Base-by-base conservation (phyloP, 2,113 vertebrate genomes). In the Lamprotornis superbus region DNA sequence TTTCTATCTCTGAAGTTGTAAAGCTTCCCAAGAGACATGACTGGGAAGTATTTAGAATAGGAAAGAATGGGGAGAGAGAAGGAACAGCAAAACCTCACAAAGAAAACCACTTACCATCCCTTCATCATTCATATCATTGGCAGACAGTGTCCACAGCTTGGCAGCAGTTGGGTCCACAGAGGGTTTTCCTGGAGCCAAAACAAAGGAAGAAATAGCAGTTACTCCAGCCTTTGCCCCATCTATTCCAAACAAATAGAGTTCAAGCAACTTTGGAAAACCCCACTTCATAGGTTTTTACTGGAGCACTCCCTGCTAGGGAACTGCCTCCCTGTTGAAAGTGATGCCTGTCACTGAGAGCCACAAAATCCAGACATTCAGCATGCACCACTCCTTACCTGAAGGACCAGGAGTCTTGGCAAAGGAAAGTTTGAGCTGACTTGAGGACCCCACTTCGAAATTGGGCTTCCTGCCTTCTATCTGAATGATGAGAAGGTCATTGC, bases 381-480 rank as follows among this genome's bases (percentile, higher is more conserved):
- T 0, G 0, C 28, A 44, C 23, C 30, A 24, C 27, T 67, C 39
- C 90, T 95, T 77, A 98, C 98, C 89, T 89, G 98, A 95, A 74
- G 95, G 83, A 30, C 96, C 19, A 2, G 97, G 39, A 74, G 98
- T 99, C 92, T 98, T 99, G 69, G 96, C 97, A 65, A 98, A 98
- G 4, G 98, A 98, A 86, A 99, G 98, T 77, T 98, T 99, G 47
- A 99, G 98, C 83, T 98, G 99, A 69, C 97, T 98, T 17, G 99
- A 99, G 24, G 99, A 99, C 27, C 99, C 99, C 76, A 99, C 98
- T 98, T 99, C 99, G 3, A 98, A 99, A 96, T 98, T 95, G 2
- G 99, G 99, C 87, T 99, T 99, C 90, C 95, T 98, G 92, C 98
- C 99, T 46, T 98, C 98, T 21, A 99, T 11, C 24, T 98, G 98